Base-by-base conservation (phyloP, 1,140 invertebrate genomes). In the Nasonia longicornis region DNA sequence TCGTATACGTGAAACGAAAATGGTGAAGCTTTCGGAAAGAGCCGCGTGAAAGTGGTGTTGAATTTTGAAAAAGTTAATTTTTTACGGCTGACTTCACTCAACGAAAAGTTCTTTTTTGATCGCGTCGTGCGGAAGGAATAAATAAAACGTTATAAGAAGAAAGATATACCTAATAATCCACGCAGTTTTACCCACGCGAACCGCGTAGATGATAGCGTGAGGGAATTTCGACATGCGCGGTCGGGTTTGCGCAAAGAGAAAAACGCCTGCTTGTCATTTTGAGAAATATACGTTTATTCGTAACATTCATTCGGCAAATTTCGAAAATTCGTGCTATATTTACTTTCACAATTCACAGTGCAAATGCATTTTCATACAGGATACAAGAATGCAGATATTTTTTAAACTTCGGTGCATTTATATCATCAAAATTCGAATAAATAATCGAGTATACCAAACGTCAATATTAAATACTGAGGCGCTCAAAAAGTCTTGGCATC, bases 251-350 rank as follows among this genome's bases (percentile, higher is more conserved):
- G 38, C 38, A 42, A 42, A 42, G 16, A 58, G 20, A 58, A 52
- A 52, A 20, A n/a, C 16, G 52, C 14, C 6, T 58, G 16, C 20
- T 20, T 16, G 16, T n/a, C 52, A 58, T 77, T 67, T 77, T 3
- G 31, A 35, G 16, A 58, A 78, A 58, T 38, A 70, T 70, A 58
- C 71, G 71, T 71, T 78, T 71, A 70, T 58, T 12, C 6, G 0
- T n/a, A 4, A 78, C 26, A 79, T 72, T 79, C 48, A 77, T 77
- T 20, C 29, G 26, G 35, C 26, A 76, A 20, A 76, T 11, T 48
- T 52, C 69, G 1, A 78, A 20, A 70, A 29, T n/a, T 3, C 26
- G 16, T 58, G 6, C 2, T 58, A 16, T 35, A 69, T 48, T n/a
- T 31, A 78, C 14, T 66, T 66, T 20, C 42, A 52, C 38, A 64